These are phyloP conservation scores for Perca fluviatilis DNA, from an alignment of 2,113 vertebrate species.

Conservation along the genomic window DNA sequence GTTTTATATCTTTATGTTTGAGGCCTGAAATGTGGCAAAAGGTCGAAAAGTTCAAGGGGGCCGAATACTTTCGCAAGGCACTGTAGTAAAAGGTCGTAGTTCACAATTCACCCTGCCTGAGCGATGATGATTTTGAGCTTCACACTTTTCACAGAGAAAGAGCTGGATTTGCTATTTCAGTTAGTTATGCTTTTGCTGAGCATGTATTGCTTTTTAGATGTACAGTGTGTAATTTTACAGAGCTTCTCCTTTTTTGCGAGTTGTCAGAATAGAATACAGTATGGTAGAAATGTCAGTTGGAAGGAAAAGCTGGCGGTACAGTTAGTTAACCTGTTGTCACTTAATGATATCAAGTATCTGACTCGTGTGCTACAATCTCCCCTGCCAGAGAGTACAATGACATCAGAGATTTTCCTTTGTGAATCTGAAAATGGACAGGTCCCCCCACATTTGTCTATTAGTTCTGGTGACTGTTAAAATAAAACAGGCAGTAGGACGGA, in stretches of 20 bases:
- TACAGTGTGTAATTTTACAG: background rate
- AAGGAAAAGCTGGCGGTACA: background rate
- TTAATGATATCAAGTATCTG: constrained; percentile 1
- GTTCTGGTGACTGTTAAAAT: constrained; percentile 21
- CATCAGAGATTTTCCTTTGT: constrained; percentile 43
- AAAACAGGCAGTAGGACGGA: constrained; percentile 20
- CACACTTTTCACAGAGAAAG: background rate
- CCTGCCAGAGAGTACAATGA: constrained; percentile 14
- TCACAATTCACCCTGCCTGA: background rate
- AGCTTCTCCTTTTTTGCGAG: background rate
- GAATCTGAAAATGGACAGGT: constrained; percentile 26
- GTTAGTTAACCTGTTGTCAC: background rate
- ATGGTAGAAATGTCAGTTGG: background rate
- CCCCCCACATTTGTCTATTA: background rate
- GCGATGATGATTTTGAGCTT: background rate
- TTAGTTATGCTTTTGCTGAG: background rate
- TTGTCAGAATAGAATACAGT: background rate
- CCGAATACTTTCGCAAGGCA: too few species aligned
- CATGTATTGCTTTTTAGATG: background rate
- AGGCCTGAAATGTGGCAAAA: too few species aligned
- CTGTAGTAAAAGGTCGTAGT: background rate
- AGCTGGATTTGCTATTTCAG: background rate
- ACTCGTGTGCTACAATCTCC: background rate
- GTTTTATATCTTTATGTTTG: too few species aligned
- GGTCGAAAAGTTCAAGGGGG: too few species aligned